Evolutionary conservation across 2,113 vertebrate species (phyloP).

Genomic region (Aegotheles bennettii): DNA sequence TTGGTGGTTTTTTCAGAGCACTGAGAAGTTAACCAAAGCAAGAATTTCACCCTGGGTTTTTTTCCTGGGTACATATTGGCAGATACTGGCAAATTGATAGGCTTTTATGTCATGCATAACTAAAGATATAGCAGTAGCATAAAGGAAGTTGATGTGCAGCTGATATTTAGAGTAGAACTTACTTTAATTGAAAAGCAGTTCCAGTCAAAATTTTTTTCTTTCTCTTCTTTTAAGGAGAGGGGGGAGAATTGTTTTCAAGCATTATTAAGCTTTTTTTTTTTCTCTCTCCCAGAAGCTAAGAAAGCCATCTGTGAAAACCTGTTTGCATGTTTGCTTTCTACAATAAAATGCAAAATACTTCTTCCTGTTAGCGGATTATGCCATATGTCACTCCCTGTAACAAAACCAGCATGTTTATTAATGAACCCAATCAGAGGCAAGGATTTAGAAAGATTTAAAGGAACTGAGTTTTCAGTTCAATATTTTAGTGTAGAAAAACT

Average conservation of each 20-base stretch:
- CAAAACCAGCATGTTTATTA: conserved; percentile 96
- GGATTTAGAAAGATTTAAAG: conserved; percentile 80
- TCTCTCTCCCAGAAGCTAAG: conserved; percentile 82
- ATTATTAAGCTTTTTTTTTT: conserved; percentile 71
- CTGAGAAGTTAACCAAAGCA: background rate
- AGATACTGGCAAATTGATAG: conserved; percentile 6
- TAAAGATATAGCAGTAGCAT: background rate
- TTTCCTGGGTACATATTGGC: background rate
- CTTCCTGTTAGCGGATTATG: conserved; percentile 93
- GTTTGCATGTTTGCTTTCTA: conserved; percentile 99
- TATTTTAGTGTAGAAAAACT: conserved; percentile 68
- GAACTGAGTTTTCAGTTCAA: conserved; percentile 66
- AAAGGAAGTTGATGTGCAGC: conserved; percentile 25
- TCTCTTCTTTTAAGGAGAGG: conserved; percentile 33
- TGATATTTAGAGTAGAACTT: conserved; percentile 44
- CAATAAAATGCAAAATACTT: conserved; percentile 98
- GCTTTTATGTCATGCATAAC: conserved; percentile 26
- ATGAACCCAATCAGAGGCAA: conserved; percentile 92
- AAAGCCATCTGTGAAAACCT: conserved; percentile 97
- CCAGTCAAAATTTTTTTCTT: background rate
- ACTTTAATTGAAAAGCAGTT: conserved; percentile 67
- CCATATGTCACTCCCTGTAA: conserved; percentile 94
- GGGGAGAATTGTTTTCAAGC: conserved; percentile 70
- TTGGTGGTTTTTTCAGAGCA: background rate
- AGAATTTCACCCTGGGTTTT: background rate